Evolutionary conservation across 2,113 vertebrate genomes (phyloP).

Genomic region (Festucalex cinctus): DNA sequence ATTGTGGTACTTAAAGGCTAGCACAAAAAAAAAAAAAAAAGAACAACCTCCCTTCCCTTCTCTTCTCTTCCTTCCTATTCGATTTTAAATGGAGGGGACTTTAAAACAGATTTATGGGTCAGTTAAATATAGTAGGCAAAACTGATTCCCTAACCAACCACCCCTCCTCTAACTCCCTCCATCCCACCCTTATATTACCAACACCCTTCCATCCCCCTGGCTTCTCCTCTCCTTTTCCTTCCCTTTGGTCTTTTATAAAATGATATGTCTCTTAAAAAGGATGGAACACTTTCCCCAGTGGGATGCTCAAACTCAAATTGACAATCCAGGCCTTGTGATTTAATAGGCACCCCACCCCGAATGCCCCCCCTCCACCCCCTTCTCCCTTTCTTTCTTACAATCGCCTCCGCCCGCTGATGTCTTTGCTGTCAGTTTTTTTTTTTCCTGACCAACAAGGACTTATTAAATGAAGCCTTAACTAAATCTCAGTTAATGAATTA

Average conservation of each 20-base stretch:
- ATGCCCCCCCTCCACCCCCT: constrained; percentile 35
- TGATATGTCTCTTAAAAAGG: constrained; percentile 78
- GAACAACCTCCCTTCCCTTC: too few species aligned
- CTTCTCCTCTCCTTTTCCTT: constrained; percentile 67
- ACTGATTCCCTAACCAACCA: constrained; percentile 72
- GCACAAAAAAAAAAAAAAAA: constrained; percentile 70
- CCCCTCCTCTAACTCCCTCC: constrained; percentile 66
- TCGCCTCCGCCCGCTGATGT: constrained; percentile 40
- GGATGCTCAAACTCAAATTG: constrained; percentile 76
- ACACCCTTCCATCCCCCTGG: constrained; percentile 55
- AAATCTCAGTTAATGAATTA: constrained; percentile 79
- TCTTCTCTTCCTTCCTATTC: constrained; percentile 54
- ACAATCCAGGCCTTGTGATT: constrained; percentile 72
- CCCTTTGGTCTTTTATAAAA: constrained; percentile 79
- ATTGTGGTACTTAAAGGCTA: constrained; percentile 80
- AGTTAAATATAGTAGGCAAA: constrained; percentile 83
- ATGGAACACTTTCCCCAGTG: constrained; percentile 71
- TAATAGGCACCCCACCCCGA: constrained; percentile 69
- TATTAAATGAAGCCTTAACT: constrained; percentile 78
- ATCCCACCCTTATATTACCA: constrained; percentile 52
- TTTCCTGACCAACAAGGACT: constrained; percentile 71
- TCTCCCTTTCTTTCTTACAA: constrained; percentile 29
- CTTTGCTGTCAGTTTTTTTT: constrained; percentile 50
- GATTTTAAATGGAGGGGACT: constrained; percentile 79
- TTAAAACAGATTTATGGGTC: constrained; percentile 86